These are phyloP conservation scores for Drosophila kikkawai DNA, from an alignment of 1,140 invertebrate species.

Conservation along the genomic window DNA sequence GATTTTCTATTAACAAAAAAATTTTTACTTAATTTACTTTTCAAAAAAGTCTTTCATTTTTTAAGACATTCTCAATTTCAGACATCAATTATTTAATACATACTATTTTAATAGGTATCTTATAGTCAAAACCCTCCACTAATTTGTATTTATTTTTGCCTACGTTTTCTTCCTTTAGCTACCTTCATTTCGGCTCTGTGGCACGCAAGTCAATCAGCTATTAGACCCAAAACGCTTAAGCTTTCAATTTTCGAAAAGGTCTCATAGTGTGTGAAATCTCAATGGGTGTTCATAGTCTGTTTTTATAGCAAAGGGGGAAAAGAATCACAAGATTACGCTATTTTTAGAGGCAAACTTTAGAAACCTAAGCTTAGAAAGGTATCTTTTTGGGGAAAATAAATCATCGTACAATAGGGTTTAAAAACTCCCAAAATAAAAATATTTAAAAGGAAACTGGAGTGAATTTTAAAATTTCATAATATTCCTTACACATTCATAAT, in stretches of 20 bases:
- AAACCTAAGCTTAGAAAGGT: not conserved
- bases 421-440: not conserved
- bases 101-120: conserved; percentile 10
- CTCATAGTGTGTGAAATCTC: conserved; percentile 16
- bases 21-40: not conserved
- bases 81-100: too few relatives aligned
- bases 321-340: conserved; percentile 5
- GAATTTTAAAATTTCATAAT: not conserved
- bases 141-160: not conserved
- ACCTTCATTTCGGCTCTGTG: conserved; percentile 25
- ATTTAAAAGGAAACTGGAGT: not conserved
- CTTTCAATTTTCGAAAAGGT: conserved; percentile 32
- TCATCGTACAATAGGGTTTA: not conserved
- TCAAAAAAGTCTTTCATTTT: not conserved
- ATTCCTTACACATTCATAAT: not conserved
- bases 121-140: not conserved
- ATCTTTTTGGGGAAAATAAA: not conserved
- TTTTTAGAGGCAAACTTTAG: conserved; percentile 1
- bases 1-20: not conserved
- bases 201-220: conserved; percentile 56
- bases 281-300: not conserved
- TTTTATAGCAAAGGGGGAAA: not conserved
- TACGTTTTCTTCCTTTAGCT: conserved; percentile 30
- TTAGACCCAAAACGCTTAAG: conserved; percentile 42
- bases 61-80: not conserved